A percentile compares a stretch with the other conserved stretches of the same genome.
Evolutionary conservation across 2,113 vertebrate genomes (phyloP).

Genomic region (Cygnus buccinator): DNA sequence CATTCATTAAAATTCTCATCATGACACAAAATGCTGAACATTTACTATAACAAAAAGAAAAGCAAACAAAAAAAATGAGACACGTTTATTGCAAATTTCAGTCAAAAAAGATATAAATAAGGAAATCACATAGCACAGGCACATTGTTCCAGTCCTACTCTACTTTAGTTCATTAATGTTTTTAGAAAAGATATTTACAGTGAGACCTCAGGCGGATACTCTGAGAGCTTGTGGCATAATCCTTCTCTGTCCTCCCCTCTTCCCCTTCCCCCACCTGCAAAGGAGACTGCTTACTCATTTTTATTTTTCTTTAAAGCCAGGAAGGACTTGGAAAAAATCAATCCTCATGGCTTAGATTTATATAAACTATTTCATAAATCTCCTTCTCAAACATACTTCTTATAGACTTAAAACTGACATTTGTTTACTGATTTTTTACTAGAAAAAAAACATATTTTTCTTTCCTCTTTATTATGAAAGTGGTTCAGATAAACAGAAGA

Average conservation of each 20-base stretch:
- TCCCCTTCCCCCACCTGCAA: slow-evolving; percentile 19
- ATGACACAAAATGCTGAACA: slow-evolving; percentile 80
- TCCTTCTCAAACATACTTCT: neutral
- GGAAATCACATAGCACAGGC: slow-evolving; percentile 38
- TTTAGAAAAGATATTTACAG: slow-evolving; percentile 40
- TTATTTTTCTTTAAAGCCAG: neutral
- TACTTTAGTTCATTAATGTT: slow-evolving; percentile 21
- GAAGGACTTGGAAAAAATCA: neutral
- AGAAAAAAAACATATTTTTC: neutral
- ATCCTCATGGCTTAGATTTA: neutral
- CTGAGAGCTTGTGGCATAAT: slow-evolving; percentile 2
- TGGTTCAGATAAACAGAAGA: neutral
- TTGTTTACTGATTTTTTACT: neutral
- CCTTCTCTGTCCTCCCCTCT: neutral
- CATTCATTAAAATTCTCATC: slow-evolving; percentile 81
- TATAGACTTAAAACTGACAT: neutral
- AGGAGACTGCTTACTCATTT: neutral
- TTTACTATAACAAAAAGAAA: slow-evolving; percentile 78
- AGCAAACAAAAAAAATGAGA: slow-evolving; percentile 65
- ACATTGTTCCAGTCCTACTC: slow-evolving; percentile 10
- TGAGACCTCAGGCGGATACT: neutral
- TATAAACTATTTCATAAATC: neutral
- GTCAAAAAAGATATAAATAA: slow-evolving; percentile 64
- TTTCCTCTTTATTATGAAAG: neutral
- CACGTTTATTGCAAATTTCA: slow-evolving; percentile 59